These are phyloP conservation scores for Conus ventricosus DNA, from an alignment of 1,140 invertebrate genomes.

Conservation along the genomic window DNA sequence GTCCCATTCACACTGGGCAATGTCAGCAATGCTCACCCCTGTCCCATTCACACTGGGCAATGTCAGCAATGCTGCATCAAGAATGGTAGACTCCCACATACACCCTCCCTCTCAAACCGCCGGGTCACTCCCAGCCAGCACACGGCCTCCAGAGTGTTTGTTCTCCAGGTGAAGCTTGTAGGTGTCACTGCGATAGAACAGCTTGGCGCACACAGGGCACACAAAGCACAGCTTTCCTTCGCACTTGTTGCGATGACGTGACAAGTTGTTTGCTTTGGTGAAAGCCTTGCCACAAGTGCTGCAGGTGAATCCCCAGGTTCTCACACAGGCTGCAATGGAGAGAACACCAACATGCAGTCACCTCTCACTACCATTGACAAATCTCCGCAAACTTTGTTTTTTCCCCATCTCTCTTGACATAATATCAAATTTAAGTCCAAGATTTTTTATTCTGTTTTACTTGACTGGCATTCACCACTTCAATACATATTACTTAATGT, in stretches of 20 bases:
- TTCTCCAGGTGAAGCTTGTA: not conserved
- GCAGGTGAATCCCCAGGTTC: not conserved
- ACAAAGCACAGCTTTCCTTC: not conserved
- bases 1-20: no score
- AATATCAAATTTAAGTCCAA: no score
- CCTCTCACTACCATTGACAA: no score
- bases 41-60: no score
- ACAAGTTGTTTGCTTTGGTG: not conserved
- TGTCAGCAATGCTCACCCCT: no score
- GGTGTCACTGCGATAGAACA: not conserved
- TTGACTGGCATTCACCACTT: no score
- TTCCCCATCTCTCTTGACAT: no score
- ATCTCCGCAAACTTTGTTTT: no score
- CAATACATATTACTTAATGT: no score
- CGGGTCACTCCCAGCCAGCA: not conserved
- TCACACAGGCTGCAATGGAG: not conserved
- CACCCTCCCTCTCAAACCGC: no score
- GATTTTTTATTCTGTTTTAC: no score
- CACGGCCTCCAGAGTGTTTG: not conserved
- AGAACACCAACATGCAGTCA: not conserved
- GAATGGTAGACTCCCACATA: not conserved
- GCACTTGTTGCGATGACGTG: conserved; percentile 12
- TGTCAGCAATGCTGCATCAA: no score
- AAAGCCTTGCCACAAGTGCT: not conserved
- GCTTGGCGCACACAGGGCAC: not conserved